Evolutionary conservation across 1,140 invertebrate genomes (phyloP).

Genomic region (Drosophila burlai): DNA sequence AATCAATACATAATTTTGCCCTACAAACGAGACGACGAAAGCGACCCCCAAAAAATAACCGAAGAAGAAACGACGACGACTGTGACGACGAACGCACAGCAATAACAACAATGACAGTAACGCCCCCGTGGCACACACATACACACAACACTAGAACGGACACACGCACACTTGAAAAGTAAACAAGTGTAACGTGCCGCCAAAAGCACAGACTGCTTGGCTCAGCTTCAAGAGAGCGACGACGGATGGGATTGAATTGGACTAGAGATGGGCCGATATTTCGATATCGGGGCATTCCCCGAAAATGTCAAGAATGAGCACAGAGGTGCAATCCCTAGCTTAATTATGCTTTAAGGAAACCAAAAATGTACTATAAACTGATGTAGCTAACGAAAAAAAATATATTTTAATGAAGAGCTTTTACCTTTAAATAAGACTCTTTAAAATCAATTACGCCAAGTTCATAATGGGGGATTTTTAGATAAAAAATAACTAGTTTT

Average conservation of each 20-base stretch:
- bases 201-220: conserved; percentile 82
- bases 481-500: no score
- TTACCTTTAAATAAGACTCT: no score
- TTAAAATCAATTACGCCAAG: no score
- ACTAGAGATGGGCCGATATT: conserved; percentile 36
- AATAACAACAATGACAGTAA: conserved; percentile 80
- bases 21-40: conserved; percentile 76
- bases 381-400: no score
- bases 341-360: not conserved
- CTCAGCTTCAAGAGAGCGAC: conserved; percentile 61
- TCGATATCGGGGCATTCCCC: conserved; percentile 15
- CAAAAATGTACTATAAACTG: no score
- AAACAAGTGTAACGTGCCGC: conserved; percentile 77
- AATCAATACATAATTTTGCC: conserved; percentile 84
- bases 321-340: not conserved
- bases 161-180: conserved; percentile 52
- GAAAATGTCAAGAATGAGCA: not conserved
- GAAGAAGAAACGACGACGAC: conserved; percentile 62
- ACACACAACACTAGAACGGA: conserved; percentile 10
- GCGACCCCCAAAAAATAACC: conserved; percentile 68
- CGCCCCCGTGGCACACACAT: conserved; percentile 54
- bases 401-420: not conserved
- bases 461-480: no score
- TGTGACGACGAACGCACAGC: conserved; percentile 41
- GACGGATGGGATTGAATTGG: conserved; percentile 6